These are phyloP conservation scores for Crossocerus cetratus DNA, from an alignment of 2,888 invertebrate genomes.

Conservation along the genomic window DNA sequence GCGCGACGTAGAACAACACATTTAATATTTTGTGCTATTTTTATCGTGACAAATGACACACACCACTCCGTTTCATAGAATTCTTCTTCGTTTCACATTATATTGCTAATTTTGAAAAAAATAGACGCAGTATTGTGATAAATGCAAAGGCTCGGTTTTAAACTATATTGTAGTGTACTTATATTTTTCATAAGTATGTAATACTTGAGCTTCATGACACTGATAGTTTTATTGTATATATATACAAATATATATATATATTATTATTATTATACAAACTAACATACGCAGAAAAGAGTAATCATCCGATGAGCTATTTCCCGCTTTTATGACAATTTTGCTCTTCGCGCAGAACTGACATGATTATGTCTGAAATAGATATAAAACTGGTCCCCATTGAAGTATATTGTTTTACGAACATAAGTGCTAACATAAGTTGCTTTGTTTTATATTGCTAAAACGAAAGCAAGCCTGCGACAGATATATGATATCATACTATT, in stretches of 20 bases:
- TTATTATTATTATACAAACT: background rate
- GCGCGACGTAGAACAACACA: no score
- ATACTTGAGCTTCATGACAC: constrained; percentile 29
- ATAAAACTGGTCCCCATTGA: constrained; percentile 27
- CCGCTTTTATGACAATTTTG: constrained; percentile 17
- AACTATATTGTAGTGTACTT: constrained; percentile 28
- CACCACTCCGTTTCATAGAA: constrained; percentile 3
- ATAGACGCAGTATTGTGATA: constrained; percentile 7
- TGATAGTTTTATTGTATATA: constrained; percentile 26
- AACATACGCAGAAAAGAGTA: constrained; percentile 13
- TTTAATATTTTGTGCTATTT: no score
- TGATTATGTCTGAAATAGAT: constrained; percentile 24
- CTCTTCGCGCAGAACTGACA: background rate
- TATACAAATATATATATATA: background rate
- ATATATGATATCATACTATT: background rate
- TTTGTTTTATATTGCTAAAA: background rate
- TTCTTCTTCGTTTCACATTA: background rate
- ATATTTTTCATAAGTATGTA: constrained; percentile 19
- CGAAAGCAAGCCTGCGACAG: background rate
- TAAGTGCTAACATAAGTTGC: constrained; percentile 10
- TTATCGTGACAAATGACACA: no score
- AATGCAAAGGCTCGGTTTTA: constrained; percentile 9
- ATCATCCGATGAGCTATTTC: constrained; percentile 15
- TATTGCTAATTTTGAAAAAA: background rate
- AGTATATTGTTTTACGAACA: constrained; percentile 8